Base-by-base conservation (phyloP, 1,140 invertebrate species). In the Cryptotermes secundus region DNA sequence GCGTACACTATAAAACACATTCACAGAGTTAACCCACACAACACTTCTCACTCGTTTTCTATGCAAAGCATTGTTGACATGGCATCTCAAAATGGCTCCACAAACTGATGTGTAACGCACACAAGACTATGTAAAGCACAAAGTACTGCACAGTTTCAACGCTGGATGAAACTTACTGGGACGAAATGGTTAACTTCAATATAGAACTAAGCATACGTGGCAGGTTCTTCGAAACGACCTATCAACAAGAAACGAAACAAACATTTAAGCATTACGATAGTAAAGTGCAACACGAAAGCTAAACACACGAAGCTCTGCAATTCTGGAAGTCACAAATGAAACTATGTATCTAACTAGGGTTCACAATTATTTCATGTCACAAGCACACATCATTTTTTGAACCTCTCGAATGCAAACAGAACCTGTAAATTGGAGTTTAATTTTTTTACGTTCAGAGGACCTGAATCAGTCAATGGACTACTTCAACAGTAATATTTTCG, bases 81-180 rank as follows among this genome's bases (percentile, higher is more conserved):
- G 59, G 59, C n/a, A 72, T 72, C 59, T 31, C 59, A 72, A 72
- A 72, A 72, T 72, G 59, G 59, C 59, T 72, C 59, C 59, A 72
- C 26, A 72, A 72, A 31, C 26, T 72, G 59, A 72, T 72, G 59
- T 19, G 59, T 72, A 72, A 72, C 31, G 59, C n/a, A 72, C 7
- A 26, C 26, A 14, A 72, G 59, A 31, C 14, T 72, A 31, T 72
- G 59, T 14, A 72, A 72, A 31, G 59, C 59, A 72, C 59, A n/a
- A 72, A 72, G n/a, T 72, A 31, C n/a, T 72, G 26, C 59, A 72
- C 59, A 72, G 59, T 72, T 59, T 31, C 9, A 72, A 26, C 59
- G 26, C 59, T n/a, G 14, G 10, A 72, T 31, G n/a, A 72, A 72
- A 72, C 59, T 14, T 72, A 72, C 26, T 31, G n/a, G 26, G 1